These are phyloP conservation scores for Lemur catta DNA, from an alignment of 2,797 vertebrate genomes.

Conservation along the genomic window DNA sequence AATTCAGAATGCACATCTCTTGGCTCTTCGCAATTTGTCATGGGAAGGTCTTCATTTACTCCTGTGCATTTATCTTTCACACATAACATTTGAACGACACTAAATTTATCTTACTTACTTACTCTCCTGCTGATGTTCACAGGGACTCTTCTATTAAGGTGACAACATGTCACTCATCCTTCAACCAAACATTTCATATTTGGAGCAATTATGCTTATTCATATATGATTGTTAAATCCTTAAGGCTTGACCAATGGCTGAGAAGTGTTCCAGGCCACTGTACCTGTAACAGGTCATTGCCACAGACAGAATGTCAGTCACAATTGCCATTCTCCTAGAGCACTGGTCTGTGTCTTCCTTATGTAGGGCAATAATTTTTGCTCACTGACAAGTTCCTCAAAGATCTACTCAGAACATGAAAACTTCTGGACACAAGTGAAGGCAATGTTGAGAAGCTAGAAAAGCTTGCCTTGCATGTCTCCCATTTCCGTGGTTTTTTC, in stretches of 20 bases:
- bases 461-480: background rate
- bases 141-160: background rate
- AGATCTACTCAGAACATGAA: background rate
- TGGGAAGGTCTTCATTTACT: background rate
- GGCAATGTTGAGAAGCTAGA: background rate
- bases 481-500: background rate
- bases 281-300: background rate
- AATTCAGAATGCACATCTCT: background rate
- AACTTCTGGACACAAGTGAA: background rate
- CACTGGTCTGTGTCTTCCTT: background rate
- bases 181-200: background rate
- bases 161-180: background rate
- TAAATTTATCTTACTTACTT: background rate
- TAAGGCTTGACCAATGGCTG: background rate
- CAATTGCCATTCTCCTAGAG: background rate
- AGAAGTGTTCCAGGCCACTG: background rate
- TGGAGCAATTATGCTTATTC: background rate
- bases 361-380: rapidly evolving
- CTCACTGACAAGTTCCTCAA: background rate
- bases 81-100: background rate
- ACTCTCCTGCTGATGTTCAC: background rate
- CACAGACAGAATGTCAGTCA: background rate
- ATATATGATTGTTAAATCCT: background rate
- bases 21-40: background rate
- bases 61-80: background rate